Evolutionary conservation across 2,113 vertebrate genomes (phyloP).

Genomic region (Esox niger): DNA sequence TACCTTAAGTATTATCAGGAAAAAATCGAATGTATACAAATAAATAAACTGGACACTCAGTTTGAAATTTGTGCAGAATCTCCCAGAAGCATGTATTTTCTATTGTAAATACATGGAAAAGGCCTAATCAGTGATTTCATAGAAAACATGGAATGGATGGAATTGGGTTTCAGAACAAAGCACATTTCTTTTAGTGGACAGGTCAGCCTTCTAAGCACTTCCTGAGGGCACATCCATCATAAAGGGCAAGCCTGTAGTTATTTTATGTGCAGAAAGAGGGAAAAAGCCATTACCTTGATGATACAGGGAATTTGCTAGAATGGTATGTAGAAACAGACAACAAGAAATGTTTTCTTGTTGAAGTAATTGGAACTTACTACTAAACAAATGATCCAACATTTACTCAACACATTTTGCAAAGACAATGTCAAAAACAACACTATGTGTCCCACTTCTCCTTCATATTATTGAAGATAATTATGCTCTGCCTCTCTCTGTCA

Average conservation of each 20-base stretch:
- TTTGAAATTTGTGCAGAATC: no score
- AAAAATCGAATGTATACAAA: no score
- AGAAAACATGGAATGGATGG: neutral
- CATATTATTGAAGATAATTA: neutral
- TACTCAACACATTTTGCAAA: constrained; percentile 25
- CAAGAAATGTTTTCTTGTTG: no score
- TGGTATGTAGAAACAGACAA: neutral
- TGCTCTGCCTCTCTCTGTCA: neutral
- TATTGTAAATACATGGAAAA: no score
- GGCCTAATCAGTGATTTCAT: no score
- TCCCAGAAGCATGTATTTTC: no score
- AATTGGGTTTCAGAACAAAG: neutral
- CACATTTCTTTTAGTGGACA: neutral
- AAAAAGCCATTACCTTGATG: constrained; percentile 18
- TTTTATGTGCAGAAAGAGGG: constrained; percentile 14
- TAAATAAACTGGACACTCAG: no score
- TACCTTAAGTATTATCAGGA: no score
- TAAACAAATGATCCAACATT: neutral
- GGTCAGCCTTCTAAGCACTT: neutral
- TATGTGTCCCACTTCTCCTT: constrained; percentile 4
- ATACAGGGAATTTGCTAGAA: constrained; percentile 16
- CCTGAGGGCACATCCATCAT: neutral
- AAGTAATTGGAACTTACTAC: neutral
- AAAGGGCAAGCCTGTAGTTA: neutral
- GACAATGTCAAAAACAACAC: constrained; percentile 36